Percentiles rank a stretch among this genome's conserved stretches.
These are phyloP conservation scores for Penelope pileata DNA, from an alignment of 2,113 vertebrate species.

Conservation along the genomic window DNA sequence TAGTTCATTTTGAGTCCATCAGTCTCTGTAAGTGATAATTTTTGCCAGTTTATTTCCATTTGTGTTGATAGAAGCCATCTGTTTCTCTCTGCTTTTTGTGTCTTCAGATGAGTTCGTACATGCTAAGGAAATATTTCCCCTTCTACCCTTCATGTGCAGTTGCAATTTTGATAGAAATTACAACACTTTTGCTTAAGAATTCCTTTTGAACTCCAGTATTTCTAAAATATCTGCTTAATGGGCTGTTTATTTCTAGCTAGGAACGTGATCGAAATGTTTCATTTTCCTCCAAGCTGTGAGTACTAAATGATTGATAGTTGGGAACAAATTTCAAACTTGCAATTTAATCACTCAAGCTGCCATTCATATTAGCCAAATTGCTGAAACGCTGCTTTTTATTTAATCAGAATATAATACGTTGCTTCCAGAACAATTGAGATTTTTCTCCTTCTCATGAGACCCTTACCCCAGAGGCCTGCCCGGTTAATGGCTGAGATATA, in stretches of 20 bases:
- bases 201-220: conserved; percentile 8
- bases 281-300: conserved; percentile 8
- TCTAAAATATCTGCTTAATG: background rate
- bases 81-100: background rate
- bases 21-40: background rate
- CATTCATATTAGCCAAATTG: background rate
- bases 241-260: conserved; percentile 23
- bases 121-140: background rate
- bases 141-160: background rate
- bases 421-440: background rate
- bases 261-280: conserved; percentile 28
- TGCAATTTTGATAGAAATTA: conserved; percentile 21
- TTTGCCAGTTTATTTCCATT: conserved; percentile 36
- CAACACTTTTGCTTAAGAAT: background rate
- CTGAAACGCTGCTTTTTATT: conserved; percentile 26
- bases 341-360: conserved; percentile 27
- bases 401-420: background rate
- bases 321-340: conserved; percentile 17
- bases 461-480: background rate
- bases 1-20: background rate
- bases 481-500: background rate
- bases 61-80: conserved; percentile 47
- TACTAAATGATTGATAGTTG: conserved; percentile 38
- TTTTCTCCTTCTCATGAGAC: background rate
- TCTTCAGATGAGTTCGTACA: background rate